Evolutionary conservation across 2,797 vertebrate species (phyloP), one percentile per base, ranked within the genome.

Genomic region (Eutrigla gurnardus): DNA sequence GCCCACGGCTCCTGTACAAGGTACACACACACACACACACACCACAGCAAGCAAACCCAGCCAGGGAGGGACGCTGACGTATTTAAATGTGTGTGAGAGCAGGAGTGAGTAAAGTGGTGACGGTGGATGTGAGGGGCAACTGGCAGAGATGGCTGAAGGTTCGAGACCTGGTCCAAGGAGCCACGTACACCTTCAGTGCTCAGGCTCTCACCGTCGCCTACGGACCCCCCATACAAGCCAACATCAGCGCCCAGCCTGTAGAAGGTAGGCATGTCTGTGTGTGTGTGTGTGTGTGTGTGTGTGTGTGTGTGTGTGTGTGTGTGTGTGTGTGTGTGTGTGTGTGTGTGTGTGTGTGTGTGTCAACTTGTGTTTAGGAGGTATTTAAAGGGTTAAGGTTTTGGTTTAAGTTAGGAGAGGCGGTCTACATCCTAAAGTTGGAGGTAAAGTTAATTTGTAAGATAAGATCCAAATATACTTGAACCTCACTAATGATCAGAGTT

Each of bases 51-150:
- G 13, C 50, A 54, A 52, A 14, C 43, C 9, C 7, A 49, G 25
- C 10, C 37, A 53, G 12, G 70, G n/a, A 71, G 67, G 58, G 53
- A 43, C 17, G 12, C 37, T 79, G 45, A 74, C 60, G 2, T 47
- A 25, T 33, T 33, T 0, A 4, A 15, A 32, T 62, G 36, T 65
- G 18, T 76, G 67, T 57, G 77, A n/a, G 79, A n/a, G 59, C 82
- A 99, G 98, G 98, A 8, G 97, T 99, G 79, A 98, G 95, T 88
- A 98, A 98, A 90, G 96, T 98, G 86, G 97, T 99, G 91, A 98
- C 97, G 0, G 97, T 99, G 93, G 97, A 97, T 9, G 96, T 99
- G 65, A 95, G 95, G 75, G 97, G 97, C 42, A 96, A 95, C 91
- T 95, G 96, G 96, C 97, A 97, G 52, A 96, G 94, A 57, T 99